phyloP scores from a whole-genome alignment of 2,888 invertebrate species.

The Caenorhabditis sp. region DNA sequence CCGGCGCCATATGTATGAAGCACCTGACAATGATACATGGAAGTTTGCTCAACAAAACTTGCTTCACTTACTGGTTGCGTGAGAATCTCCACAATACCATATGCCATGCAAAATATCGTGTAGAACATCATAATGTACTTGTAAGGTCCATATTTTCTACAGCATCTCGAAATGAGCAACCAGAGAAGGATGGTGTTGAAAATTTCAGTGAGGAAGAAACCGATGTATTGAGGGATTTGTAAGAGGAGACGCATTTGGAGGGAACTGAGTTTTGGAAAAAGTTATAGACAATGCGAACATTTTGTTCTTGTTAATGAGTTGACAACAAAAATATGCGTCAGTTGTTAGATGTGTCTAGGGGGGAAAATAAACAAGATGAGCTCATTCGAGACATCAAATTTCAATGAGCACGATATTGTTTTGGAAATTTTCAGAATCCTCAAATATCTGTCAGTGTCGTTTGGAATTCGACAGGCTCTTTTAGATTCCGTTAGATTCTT shows the following conservation, averaged over 20 bases:
- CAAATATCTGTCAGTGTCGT: no score
- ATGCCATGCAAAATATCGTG: conserved; percentile 9
- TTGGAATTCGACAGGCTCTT: no score
- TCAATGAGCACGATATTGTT: no score
- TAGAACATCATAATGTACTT: conserved; percentile 32
- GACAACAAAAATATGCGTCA: no score
- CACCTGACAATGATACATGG: neutral
- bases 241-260: no score
- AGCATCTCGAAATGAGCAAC: conserved; percentile 8
- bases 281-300: no score
- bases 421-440: no score
- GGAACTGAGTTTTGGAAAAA: neutral
- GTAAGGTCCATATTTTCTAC: conserved; percentile 5
- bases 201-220: conserved; percentile 22
- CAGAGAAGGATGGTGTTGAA: neutral
- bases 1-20: neutral
- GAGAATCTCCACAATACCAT: conserved; percentile 13
- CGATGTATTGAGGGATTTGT: conserved; percentile 13
- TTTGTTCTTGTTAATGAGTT: no score
- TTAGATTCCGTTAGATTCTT: no score
- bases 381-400: no score
- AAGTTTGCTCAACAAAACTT: neutral
- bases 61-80: conserved; percentile 14
- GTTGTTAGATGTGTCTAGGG: no score
- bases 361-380: no score